phyloP scores from a whole-genome alignment of 2,888 invertebrate species.

The Incurvaria masculella region DNA sequence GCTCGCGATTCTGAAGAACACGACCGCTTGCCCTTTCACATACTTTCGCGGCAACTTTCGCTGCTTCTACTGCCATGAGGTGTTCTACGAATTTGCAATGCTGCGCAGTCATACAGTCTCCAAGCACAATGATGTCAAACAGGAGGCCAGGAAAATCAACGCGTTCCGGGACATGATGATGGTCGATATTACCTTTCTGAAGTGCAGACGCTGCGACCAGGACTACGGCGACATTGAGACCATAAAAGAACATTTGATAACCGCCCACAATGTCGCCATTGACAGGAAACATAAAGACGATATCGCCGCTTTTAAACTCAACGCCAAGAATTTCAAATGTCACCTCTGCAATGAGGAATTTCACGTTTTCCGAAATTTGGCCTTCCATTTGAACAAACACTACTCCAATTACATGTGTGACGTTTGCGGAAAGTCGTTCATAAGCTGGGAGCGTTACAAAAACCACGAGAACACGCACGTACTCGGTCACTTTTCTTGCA shows the following conservation, averaged over 20 bases:
- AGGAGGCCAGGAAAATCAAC: slow-evolving; percentile 21
- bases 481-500: slow-evolving; percentile 39
- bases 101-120: slow-evolving; percentile 27
- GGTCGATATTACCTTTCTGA: slow-evolving; percentile 38
- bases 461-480: slow-evolving; percentile 54
- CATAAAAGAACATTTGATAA: slow-evolving; percentile 26
- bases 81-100: slow-evolving; percentile 34
- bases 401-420: slow-evolving; percentile 51
- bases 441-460: slow-evolving; percentile 43
- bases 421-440: slow-evolving; percentile 52
- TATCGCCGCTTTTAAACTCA: slow-evolving; percentile 29
- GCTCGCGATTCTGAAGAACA: slow-evolving; percentile 25
- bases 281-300: slow-evolving; percentile 43
- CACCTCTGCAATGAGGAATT: slow-evolving; percentile 35
- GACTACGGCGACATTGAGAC: slow-evolving; percentile 25
- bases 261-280: slow-evolving; percentile 30
- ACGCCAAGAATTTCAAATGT: slow-evolving; percentile 30
- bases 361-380: slow-evolving; percentile 39
- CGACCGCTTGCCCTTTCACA: slow-evolving; percentile 42
- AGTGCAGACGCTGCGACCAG: slow-evolving; percentile 33
- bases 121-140: slow-evolving; percentile 26
- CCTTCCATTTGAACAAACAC: slow-evolving; percentile 51
- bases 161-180: slow-evolving; percentile 39
- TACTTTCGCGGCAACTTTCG: slow-evolving; percentile 47
- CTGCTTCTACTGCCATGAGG: slow-evolving; percentile 9